Evolutionary conservation across 2,113 vertebrate genomes (phyloP), one percentile per base, ranked within the genome.

Genomic region (Empidonax alnorum): DNA sequence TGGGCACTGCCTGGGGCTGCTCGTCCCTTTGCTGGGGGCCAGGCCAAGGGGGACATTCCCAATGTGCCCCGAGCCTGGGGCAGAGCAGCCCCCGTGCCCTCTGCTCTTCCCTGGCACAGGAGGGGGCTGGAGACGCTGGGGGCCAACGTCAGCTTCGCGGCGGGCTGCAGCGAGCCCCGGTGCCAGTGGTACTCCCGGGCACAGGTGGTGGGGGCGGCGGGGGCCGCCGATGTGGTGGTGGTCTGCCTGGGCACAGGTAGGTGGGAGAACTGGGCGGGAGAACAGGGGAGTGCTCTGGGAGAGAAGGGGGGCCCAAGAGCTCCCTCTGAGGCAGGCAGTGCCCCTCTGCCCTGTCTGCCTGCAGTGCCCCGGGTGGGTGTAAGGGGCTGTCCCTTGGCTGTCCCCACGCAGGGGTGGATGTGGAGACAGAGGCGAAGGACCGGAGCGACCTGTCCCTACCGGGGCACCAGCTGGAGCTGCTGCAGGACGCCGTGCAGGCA

Each of bases 241-340:
- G 92, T 97, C 82, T 98, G 97, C 75, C 89, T 98, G 72, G 97
- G 97, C 9, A 97, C 97, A 61, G 97, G 97, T 97, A 96, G 56
- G 95, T 56, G 53, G 21, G 33, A 84, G 39, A 1, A 1, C 80
- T 35, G 52, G 19, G 53, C 49, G 52, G 72, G 62, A n/a, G n/a
- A n/a, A n/a, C n/a, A n/a, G n/a, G 18, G 42, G n/a, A 66, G 12
- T 33, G 4, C 28, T 61, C 33, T 1, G 2, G 65, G 50, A 28
- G 8, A 42, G 16, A 17, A 13, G 3, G 3, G 6, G 2, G 68
- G n/a, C 58, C 53, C 31, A 6, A 27, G 3, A 12, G 4, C 37
- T 16, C 25, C 22, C 31, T 4, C 55, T 41, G 6, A 37, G 65
- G 44, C 0, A 0, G 61, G 59, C 0, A 0, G 28, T 81, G 44